Evolutionary conservation across 2,113 vertebrate species (phyloP).

Genomic region (Semicossyphus pulcher): DNA sequence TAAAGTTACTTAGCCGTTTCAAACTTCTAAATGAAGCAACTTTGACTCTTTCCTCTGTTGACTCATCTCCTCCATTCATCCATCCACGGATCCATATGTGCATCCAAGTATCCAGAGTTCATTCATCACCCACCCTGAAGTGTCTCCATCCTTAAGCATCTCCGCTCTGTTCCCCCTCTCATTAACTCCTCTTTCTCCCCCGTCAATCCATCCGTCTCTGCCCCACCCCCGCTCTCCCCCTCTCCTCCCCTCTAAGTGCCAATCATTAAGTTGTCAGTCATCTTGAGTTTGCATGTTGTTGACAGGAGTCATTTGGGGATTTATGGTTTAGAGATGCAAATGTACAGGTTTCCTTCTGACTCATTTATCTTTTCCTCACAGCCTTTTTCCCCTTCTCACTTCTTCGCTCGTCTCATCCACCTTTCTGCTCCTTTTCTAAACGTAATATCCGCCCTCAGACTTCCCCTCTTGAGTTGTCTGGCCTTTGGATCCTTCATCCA

Average conservation of each 20-base stretch:
- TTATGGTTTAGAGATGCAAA: conserved; percentile 55
- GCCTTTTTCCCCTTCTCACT: neutral
- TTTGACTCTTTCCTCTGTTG: conserved; percentile 10
- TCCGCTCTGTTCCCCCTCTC: conserved; percentile 56
- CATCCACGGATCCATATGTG: conserved; percentile 39
- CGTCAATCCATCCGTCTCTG: conserved; percentile 54
- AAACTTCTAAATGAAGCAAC: conserved; percentile 1
- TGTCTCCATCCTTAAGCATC: conserved; percentile 36
- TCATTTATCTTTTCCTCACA: conserved; percentile 31
- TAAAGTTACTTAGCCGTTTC: neutral
- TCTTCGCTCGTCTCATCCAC: neutral
- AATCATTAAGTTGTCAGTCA: conserved; percentile 75
- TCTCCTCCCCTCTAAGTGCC: conserved; percentile 61
- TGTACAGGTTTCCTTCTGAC: conserved; percentile 37
- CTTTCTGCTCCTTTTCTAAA: neutral
- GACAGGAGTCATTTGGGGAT: conserved; percentile 50
- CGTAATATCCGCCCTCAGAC: conserved; percentile 9
- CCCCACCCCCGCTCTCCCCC: conserved; percentile 12
- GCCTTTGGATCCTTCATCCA: conserved; percentile 34
- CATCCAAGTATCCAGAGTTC: conserved; percentile 38
- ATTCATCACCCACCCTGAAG: conserved; percentile 54
- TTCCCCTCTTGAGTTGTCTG: neutral
- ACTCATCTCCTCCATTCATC: conserved; percentile 43
- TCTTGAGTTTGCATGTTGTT: conserved; percentile 60
- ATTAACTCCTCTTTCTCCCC: conserved; percentile 60